These are phyloP conservation scores for Phyllotis vaccarum DNA, from an alignment of 2,797 vertebrate species.

Conservation along the genomic window DNA sequence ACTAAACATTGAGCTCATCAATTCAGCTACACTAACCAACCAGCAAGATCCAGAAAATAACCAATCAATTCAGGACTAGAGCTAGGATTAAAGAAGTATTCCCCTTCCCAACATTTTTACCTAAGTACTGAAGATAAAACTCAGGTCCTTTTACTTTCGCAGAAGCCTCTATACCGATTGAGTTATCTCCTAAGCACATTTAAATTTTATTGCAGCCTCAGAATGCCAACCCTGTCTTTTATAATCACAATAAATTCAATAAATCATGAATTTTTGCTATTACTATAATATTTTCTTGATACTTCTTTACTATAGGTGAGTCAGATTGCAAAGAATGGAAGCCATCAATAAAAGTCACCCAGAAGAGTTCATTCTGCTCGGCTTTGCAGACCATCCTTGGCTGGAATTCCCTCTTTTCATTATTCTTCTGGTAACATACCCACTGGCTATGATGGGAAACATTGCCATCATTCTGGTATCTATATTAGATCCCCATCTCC, in stretches of 20 bases:
- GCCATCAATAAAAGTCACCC: background rate
- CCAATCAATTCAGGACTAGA: background rate
- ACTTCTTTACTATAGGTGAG: background rate
- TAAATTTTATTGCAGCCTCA: background rate
- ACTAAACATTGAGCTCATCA: background rate
- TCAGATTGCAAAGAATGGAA: background rate
- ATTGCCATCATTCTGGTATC: constrained; percentile 45
- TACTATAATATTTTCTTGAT: background rate
- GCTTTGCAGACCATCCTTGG: constrained; percentile 26
- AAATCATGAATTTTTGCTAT: background rate
- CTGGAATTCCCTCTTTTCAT: background rate
- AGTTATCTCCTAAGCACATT: no score
- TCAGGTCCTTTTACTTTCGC: background rate
- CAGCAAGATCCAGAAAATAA: background rate
- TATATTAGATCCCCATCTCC: background rate
- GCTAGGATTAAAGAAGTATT: background rate
- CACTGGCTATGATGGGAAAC: constrained; percentile 15
- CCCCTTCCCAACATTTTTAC: background rate
- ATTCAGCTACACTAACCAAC: background rate
- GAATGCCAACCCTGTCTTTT: background rate
- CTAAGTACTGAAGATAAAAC: background rate
- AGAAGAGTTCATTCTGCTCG: constrained; percentile 23
- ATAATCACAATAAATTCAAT: background rate
- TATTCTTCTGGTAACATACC: constrained; percentile 22
- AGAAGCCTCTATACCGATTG: background rate